phyloP scores from a whole-genome alignment of 2,888 invertebrate genomes.

The Sturmia bella region DNA sequence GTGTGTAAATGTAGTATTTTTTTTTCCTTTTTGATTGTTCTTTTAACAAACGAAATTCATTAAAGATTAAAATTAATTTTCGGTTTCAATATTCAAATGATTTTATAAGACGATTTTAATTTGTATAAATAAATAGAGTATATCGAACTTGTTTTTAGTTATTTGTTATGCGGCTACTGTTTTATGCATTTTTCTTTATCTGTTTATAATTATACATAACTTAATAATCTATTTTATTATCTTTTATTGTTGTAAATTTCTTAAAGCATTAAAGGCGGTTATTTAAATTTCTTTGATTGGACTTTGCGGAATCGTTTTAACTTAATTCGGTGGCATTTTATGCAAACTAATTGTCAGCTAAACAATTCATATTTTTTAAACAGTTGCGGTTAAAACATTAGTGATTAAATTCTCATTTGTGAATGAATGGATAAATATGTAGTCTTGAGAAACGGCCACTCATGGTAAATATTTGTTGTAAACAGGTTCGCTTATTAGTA shows the following conservation, averaged over 20 bases:
- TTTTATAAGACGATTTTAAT: slow-evolving; percentile 58
- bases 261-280: neutral
- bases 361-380: neutral
- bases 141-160: slow-evolving; percentile 52
- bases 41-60: slow-evolving; percentile 58
- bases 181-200: slow-evolving; percentile 26
- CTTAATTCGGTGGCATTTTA: slow-evolving; percentile 7
- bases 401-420: neutral
- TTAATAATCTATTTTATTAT: slow-evolving; percentile 9
- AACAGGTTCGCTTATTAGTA: no score
- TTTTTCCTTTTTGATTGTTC: slow-evolving; percentile 37
- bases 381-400: neutral
- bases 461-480: no score
- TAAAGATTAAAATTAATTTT: slow-evolving; percentile 65
- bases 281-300: neutral
- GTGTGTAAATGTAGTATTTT: neutral
- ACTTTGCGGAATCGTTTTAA: slow-evolving; percentile 13
- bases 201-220: slow-evolving; percentile 36
- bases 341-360: neutral
- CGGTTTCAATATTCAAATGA: slow-evolving; percentile 59
- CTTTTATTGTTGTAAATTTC: neutral
- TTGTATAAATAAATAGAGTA: slow-evolving; percentile 62
- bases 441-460: no score
- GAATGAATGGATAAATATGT: no score
- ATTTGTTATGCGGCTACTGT: slow-evolving; percentile 62